Evolutionary conservation across 2,888 invertebrate genomes (phyloP), one percentile per base, ranked within the genome.

Genomic region (Chymomyza caudatula): DNA sequence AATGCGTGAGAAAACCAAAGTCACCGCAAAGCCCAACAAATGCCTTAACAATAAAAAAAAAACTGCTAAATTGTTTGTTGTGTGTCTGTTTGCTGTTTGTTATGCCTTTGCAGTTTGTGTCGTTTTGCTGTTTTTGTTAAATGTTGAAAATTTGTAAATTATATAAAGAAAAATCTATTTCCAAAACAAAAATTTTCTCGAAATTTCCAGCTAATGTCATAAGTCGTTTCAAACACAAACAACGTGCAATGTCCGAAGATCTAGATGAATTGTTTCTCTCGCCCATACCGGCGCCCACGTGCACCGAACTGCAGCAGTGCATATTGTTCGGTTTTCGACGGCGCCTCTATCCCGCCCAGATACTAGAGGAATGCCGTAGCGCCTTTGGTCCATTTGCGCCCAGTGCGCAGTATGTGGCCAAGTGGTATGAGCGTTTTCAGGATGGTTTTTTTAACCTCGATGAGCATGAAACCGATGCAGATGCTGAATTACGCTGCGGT

Each of bases 351-450:
- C 82, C 82, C 63, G 62, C 52, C 65, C 82, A 83, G 62, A 85
- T 83, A 65, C 67, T 83, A 42, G 80, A 80, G n/a, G 82, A 83
- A 52, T 83, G 82, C 56, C 78, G 77, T 68, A 77, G 65, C 52
- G 82, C 82, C 54, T 83, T 83, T 51, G 82, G 82, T 4, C 78
- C 85, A 22, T 80, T 83, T 69, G 78, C 83, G 51, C 82, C 82
- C 15, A 83, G 71, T 73, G 75, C 78, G 8, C 73, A 75, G 67
- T 83, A 85, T 63, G 83, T 83, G 75, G 70, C 78, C 60, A 71
- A 69, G 56, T 83, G 82, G 82, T 85, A 80, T 71, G 83, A 83
- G 52, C 72, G 78, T 42, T 83, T 83, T 63, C 82, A 83, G 63
- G 78, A 79, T 69, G 82, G 82, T 17, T 63, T 74, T 59, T 82